Conservation (phyloP, 1,140 invertebrate genomes). For the Bombus affinis region DNA sequence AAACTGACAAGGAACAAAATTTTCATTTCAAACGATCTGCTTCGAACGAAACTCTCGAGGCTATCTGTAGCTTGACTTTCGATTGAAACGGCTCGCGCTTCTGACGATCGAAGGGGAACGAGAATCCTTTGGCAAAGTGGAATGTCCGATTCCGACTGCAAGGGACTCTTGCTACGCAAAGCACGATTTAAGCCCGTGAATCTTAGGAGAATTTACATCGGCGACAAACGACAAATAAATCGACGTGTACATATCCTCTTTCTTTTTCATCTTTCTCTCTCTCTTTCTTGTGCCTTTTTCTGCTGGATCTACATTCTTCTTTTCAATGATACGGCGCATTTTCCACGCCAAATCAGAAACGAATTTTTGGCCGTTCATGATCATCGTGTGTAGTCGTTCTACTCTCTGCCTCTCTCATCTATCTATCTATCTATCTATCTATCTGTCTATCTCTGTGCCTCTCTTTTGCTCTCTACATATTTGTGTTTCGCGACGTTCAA, state of each 20-base stretch:
- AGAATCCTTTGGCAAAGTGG: background rate
- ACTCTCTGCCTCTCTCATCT: too few relatives aligned
- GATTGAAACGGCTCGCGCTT: background rate
- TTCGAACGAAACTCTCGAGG: background rate
- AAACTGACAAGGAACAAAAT: constrained; percentile 29
- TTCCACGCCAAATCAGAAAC: background rate
- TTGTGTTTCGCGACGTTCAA: background rate
- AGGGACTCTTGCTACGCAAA: background rate
- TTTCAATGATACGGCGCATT: background rate
- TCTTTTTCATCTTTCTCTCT: background rate
- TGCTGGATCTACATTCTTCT: background rate
- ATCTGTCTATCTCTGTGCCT: too few relatives aligned
- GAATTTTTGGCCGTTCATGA: background rate
- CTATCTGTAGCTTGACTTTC: background rate
- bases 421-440: too few relatives aligned
- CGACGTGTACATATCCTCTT: background rate
- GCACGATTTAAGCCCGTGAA: background rate
- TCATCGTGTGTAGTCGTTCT: background rate
- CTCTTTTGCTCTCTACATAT: too few relatives aligned
- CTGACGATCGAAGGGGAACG: background rate
- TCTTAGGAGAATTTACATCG: constrained; percentile 46
- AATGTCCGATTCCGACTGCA: constrained; percentile 22
- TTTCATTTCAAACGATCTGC: background rate
- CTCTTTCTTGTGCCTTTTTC: background rate
- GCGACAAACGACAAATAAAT: constrained; percentile 27